Conservation (phyloP, 2,113 vertebrate genomes). For the Actenoides hombroni region DNA sequence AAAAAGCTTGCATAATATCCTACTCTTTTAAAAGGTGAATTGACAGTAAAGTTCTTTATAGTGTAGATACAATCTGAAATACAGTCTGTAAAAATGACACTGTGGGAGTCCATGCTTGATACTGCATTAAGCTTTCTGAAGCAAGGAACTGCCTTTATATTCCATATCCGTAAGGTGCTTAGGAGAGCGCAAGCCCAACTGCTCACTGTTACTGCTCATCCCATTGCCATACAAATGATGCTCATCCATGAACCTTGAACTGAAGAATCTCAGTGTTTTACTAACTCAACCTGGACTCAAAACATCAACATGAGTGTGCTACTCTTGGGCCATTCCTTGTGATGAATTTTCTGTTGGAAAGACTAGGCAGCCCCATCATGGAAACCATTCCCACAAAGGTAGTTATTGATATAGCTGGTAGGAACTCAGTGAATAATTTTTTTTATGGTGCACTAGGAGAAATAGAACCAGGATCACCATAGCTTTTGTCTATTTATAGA, state of each 20-base stretch:
- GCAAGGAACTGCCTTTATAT: neutral
- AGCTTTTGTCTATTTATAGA: neutral
- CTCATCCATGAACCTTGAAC: neutral
- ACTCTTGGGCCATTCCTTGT: neutral
- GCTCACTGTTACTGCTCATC: neutral
- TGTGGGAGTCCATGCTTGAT: neutral
- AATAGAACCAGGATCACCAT: neutral
- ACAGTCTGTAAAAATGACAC: neutral
- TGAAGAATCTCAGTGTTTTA: neutral
- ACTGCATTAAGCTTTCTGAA: neutral
- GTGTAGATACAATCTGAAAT: neutral
- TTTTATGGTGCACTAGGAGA: neutral
- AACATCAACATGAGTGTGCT: neutral
- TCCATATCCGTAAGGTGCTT: neutral
- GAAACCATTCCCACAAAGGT: neutral
- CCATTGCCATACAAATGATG: neutral
- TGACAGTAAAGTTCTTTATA: neutral
- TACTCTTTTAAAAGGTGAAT: neutral
- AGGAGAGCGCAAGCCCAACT: rapidly evolving
- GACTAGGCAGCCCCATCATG: neutral
- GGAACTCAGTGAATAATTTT: neutral
- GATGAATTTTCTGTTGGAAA: neutral
- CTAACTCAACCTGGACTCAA: neutral
- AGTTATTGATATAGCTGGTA: neutral
- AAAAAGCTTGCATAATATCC: neutral